Percentiles rank a stretch among this genome's conserved stretches.
phyloP scores from a whole-genome alignment of 1,140 invertebrate genomes.

The Camponotus vicinus region DNA sequence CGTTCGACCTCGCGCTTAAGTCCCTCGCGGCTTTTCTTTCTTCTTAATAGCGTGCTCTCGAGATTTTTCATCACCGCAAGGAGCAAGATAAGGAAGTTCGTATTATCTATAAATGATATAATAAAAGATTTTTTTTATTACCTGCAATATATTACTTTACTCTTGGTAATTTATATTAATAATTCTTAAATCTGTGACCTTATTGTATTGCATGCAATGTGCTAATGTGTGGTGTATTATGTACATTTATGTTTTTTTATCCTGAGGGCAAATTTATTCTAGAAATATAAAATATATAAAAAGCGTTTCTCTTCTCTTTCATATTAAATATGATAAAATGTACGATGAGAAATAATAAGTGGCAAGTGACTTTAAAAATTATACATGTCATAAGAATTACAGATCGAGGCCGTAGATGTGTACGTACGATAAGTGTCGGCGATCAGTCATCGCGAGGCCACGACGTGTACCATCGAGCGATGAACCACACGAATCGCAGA shows the following conservation, averaged over 20 bases:
- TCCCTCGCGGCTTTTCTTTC: not conserved
- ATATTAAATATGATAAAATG: slow-evolving; percentile 5
- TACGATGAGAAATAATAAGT: slow-evolving; percentile 27
- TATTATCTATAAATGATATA: not conserved
- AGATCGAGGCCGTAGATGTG: slow-evolving; percentile 49
- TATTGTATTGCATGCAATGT: not conserved
- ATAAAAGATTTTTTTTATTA: not conserved
- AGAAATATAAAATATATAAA: slow-evolving; percentile 7
- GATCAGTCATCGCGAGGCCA: slow-evolving; percentile 46
- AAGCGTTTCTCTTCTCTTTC: not conserved
- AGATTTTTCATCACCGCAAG: not conserved
- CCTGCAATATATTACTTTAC: no score
- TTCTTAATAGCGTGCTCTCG: not conserved
- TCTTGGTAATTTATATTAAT: not conserved
- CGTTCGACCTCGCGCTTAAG: slow-evolving; percentile 9
- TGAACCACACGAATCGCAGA: slow-evolving; percentile 48
- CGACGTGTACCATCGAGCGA: slow-evolving; percentile 42
- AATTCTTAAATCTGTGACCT: not conserved
- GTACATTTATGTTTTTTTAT: not conserved
- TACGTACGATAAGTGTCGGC: slow-evolving; percentile 1
- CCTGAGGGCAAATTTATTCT: not conserved
- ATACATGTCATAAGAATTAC: slow-evolving; percentile 53
- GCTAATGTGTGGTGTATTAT: no score
- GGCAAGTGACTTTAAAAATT: slow-evolving; percentile 45
- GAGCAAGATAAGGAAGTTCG: no score